Conservation (phyloP, 2,888 invertebrate species). For the Eustalomyia histrio region DNA sequence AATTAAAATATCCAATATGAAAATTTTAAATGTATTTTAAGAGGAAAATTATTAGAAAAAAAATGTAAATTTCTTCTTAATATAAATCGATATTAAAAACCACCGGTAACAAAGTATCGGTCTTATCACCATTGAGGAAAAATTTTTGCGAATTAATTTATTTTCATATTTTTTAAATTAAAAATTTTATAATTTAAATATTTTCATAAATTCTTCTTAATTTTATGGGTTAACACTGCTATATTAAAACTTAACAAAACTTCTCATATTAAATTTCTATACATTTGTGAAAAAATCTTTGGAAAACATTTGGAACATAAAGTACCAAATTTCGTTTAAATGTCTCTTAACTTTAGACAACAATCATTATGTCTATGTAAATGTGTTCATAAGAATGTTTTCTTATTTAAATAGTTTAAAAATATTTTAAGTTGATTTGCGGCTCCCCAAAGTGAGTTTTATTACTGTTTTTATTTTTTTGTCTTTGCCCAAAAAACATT, state of each 20-base stretch:
- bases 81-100: no score
- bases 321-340: background rate
- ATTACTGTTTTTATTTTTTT: slow-evolving; percentile 36
- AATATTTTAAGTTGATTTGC: slow-evolving; percentile 55
- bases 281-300: slow-evolving; percentile 4
- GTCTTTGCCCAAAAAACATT: slow-evolving; percentile 11
- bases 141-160: no score
- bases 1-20: no score
- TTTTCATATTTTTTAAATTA: no score
- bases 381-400: slow-evolving; percentile 4
- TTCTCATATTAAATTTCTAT: background rate
- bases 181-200: no score
- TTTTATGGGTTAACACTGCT: background rate
- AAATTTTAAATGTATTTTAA: no score
- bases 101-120: no score
- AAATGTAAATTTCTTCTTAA: no score
- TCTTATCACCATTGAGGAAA: no score
- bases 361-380: background rate
- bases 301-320: background rate
- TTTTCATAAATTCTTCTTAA: no score
- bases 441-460: slow-evolving; percentile 55
- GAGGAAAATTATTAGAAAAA: no score
- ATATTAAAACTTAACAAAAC: background rate
- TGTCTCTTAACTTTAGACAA: background rate
- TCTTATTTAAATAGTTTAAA: slow-evolving; percentile 41